Conservation (phyloP, 2,113 vertebrate genomes). For the Platichthys flesus region DNA sequence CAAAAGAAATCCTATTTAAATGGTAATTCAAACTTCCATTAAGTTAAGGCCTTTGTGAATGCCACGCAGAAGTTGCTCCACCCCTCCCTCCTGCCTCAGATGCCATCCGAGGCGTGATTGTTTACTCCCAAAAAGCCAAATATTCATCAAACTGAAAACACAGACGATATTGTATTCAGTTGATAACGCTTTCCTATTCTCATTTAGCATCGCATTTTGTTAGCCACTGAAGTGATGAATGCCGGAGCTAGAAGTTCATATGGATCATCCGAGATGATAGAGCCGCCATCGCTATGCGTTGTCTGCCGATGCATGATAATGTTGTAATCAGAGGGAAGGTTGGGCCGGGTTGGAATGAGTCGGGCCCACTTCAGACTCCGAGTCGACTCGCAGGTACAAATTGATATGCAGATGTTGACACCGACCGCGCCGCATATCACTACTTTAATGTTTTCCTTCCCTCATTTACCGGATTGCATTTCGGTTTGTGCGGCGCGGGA, state of each 20-base stretch:
- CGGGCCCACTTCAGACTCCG: conserved; percentile 18
- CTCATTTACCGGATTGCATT: conserved; percentile 47
- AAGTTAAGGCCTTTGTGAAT: conserved; percentile 74
- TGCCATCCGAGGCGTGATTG: conserved; percentile 65
- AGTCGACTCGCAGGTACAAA: conserved; percentile 12
- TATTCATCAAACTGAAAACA: conserved; percentile 71
- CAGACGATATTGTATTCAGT: conserved; percentile 46
- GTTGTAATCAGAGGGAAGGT: conserved; percentile 53
- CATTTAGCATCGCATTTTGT: conserved; percentile 58
- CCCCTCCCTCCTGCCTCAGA: conserved; percentile 65
- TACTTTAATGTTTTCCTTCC: conserved; percentile 34
- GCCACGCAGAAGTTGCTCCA: conserved; percentile 69
- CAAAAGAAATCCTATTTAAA: conserved; percentile 84
- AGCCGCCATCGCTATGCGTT: conserved; percentile 13
- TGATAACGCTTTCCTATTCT: conserved; percentile 58
- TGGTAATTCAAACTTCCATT: conserved; percentile 84
- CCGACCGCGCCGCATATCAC: conserved; percentile 15
- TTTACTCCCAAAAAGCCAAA: conserved; percentile 73
- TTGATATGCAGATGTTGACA: conserved; percentile 53
- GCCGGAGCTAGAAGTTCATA: conserved; percentile 39
- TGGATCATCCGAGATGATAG: conserved; percentile 47
- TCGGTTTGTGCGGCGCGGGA: conserved; percentile 25
- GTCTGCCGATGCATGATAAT: conserved; percentile 39
- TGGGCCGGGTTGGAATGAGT: conserved; percentile 33
- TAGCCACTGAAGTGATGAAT: conserved; percentile 52